Percentiles rank a stretch among this genome's conserved stretches.
phyloP scores from a whole-genome alignment of 2,797 vertebrate species.

The Squalus acanthias region DNA sequence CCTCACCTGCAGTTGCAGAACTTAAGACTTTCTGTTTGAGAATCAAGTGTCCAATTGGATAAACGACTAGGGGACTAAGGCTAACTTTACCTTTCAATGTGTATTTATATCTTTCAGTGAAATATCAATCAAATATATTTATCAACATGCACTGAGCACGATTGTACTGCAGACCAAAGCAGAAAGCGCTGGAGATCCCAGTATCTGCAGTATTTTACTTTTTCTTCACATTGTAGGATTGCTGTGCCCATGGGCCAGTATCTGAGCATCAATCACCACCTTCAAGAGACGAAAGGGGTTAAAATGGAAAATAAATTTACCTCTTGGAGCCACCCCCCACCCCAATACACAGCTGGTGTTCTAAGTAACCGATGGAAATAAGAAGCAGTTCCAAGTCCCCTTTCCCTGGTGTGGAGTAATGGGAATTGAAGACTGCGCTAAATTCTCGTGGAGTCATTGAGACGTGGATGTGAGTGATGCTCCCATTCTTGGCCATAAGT shows the following conservation, averaged over 20 bases:
- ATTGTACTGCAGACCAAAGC: not conserved
- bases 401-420: not conserved
- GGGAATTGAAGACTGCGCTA: not conserved
- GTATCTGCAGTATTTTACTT: too few species aligned
- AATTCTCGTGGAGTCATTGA: constrained; percentile 17
- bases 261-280: not conserved
- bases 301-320: not conserved
- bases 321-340: not conserved
- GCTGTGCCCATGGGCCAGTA: not conserved
- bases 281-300: not conserved
- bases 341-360: not conserved
- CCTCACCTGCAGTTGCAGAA: not conserved
- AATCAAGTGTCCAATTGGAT: not conserved
- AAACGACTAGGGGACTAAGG: not conserved
- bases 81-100: not conserved
- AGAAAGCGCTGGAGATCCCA: too few species aligned
- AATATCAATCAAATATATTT: not conserved
- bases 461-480: not conserved
- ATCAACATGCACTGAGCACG: not conserved
- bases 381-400: not conserved
- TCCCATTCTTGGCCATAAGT: constrained; percentile 17
- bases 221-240: not conserved
- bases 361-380: not conserved
- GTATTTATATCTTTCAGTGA: not conserved
- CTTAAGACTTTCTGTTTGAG: not conserved